Evolutionary conservation across 2,113 vertebrate species (phyloP), one percentile per base, ranked within the genome.

Genomic region (Phoenicopterus ruber): DNA sequence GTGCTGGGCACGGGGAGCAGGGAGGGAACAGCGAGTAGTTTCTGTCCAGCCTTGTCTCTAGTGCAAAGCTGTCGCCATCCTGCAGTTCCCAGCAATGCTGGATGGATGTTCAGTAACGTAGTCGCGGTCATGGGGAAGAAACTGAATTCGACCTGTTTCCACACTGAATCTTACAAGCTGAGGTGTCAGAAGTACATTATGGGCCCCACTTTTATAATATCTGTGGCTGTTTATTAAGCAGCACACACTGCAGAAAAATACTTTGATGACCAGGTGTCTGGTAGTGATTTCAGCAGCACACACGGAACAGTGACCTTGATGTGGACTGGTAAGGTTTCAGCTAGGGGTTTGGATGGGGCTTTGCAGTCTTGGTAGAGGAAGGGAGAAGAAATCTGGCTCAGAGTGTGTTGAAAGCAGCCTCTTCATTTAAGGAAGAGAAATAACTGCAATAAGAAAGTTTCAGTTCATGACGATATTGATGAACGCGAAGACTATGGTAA

Each of bases 241-340:
- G 10, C 0, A 8, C 20, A 28, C 6, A 3, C 18, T 40, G 42
- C 17, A 49, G 31, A 59, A 80, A 49, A 38, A 31, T 34, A 5
- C 9, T 76, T 58, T 42, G 12, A 14, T 70, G 86, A 25, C 14
- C 19, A 79, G 31, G 10, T 11, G 9, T 21, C n/a, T 67, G 13
- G 25, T 55, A 34, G 18, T 17, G 8, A 22, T 22, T 83, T 54
- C 40, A 54, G 54, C 29, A 59, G 13, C 24, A 32, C 40, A 10
- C 5, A 3, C 2, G 13, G n/a, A 70, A 25, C 5, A 12, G 26
- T 7, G 42, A 42, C 38, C 31, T 85, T 3, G 0, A 6, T 38
- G 31, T 25, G n/a, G 3, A 40, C 36, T 44, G 26, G 34, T 34
- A 34, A 50, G 17, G 10, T 67, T 91, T 79, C 25, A 66, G 7